phyloP scores from a whole-genome alignment of 2,888 invertebrate species.

The Lepidochitona cinerea region DNA sequence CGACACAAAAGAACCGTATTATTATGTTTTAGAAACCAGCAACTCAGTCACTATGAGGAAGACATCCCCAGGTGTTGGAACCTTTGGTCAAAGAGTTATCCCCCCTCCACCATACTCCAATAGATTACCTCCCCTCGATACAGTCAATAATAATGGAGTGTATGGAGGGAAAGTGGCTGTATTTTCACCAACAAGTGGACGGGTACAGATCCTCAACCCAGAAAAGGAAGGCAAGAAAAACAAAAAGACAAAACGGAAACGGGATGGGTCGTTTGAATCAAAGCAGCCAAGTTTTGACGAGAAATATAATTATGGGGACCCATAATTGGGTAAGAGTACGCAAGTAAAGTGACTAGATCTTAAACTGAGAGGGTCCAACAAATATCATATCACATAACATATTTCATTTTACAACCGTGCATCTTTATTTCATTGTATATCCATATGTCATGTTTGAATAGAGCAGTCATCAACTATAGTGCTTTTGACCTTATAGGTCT shows the following conservation, averaged over 20 bases:
- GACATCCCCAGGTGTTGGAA: background rate
- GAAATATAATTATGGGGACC: background rate
- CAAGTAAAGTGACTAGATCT: no score
- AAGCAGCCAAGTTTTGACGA: background rate
- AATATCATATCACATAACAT: no score
- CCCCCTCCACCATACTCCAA: background rate
- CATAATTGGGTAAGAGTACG: background rate
- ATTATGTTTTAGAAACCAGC: background rate
- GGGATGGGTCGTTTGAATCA: background rate
- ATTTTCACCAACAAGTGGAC: background rate
- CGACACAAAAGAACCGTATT: background rate
- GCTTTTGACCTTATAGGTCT: no score
- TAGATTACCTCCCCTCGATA: background rate
- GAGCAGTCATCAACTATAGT: no score
- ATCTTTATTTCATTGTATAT: no score
- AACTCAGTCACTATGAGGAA: background rate
- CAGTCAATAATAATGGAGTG: background rate
- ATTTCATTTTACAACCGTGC: no score
- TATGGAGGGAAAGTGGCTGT: background rate
- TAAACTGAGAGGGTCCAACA: no score
- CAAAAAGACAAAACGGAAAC: background rate
- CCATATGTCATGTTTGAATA: no score
- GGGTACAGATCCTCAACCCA: background rate
- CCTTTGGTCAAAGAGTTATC: background rate
- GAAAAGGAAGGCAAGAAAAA: background rate